phyloP scores from a whole-genome alignment of 2,113 vertebrate species.

The Callocephalon fimbriatum region DNA sequence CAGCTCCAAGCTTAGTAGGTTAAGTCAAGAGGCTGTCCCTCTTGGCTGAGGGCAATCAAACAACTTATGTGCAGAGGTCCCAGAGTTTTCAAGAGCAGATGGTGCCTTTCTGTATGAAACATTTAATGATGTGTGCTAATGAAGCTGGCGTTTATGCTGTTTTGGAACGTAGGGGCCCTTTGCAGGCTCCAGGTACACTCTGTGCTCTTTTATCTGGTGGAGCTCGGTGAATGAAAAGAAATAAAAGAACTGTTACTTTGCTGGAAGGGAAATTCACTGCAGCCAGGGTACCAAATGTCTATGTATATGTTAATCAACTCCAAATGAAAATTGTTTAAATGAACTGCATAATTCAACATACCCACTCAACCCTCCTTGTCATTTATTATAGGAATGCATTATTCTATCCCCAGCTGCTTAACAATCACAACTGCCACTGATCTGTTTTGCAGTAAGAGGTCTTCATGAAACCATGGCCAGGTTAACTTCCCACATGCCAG shows the following conservation, averaged over 20 bases:
- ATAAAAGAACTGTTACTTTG: conserved; percentile 36
- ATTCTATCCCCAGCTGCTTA: neutral
- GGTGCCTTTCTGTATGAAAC: neutral
- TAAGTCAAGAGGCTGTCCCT: neutral
- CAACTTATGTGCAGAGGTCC: neutral
- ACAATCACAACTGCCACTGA: neutral
- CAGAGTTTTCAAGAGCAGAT: conserved; percentile 37
- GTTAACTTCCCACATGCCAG: neutral
- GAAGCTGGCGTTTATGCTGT: neutral
- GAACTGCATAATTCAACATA: neutral
- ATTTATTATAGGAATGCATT: neutral
- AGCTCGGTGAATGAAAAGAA: neutral
- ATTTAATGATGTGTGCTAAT: conserved; percentile 31
- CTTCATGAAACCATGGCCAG: neutral
- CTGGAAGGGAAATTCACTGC: conserved; percentile 5
- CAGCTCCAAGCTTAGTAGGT: neutral
- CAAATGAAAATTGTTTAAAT: conserved; percentile 39
- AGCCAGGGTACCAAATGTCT: neutral
- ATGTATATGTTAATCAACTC: neutral
- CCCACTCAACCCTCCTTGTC: fast-evolving
- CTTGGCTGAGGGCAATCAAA: neutral
- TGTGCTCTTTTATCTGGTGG: neutral
- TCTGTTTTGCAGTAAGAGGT: neutral
- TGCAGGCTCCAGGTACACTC: neutral
- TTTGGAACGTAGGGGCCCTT: neutral